Conservation (phyloP, 1,140 invertebrate species). For the Papilio polyxenes region DNA sequence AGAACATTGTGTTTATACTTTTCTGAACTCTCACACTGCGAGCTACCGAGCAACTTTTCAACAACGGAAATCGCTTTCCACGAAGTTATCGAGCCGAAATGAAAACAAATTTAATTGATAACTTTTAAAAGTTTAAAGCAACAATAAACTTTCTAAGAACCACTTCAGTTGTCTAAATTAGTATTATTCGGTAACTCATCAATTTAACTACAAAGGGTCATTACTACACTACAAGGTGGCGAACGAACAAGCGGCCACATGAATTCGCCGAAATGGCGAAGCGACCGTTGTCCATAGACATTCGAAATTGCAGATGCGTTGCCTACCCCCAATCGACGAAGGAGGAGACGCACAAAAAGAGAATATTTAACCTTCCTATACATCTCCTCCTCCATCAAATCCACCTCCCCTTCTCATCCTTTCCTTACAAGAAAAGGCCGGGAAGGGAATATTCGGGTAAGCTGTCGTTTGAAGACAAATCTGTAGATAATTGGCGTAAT, state of each 20-base stretch:
- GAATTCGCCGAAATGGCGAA: too few species aligned
- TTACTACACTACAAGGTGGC: too few species aligned
- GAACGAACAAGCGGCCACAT: too few species aligned
- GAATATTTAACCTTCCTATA: too few species aligned
- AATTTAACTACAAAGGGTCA: too few species aligned
- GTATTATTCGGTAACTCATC: not conserved
- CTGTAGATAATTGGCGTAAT: constrained; percentile 14
- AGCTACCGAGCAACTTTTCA: constrained; percentile 45
- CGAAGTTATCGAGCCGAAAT: constrained; percentile 31
- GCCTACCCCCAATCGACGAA: too few species aligned
- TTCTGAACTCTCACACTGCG: constrained; percentile 43
- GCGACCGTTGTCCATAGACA: too few species aligned
- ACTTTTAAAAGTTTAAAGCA: constrained; percentile 18
- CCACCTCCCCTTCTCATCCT: too few species aligned
- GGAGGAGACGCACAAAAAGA: too few species aligned
- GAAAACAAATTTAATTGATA: constrained; percentile 31
- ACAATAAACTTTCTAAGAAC: not conserved
- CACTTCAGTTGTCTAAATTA: not conserved
- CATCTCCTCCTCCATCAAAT: too few species aligned
- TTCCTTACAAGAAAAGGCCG: too few species aligned
- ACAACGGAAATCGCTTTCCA: constrained; percentile 48
- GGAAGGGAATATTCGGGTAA: not conserved
- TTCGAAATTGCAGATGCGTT: too few species aligned
- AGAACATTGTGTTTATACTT: constrained; percentile 48
- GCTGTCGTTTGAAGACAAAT: not conserved